These are phyloP conservation scores for Ariolimax columbianus DNA, from an alignment of 2,888 invertebrate genomes.

Conservation along the genomic window DNA sequence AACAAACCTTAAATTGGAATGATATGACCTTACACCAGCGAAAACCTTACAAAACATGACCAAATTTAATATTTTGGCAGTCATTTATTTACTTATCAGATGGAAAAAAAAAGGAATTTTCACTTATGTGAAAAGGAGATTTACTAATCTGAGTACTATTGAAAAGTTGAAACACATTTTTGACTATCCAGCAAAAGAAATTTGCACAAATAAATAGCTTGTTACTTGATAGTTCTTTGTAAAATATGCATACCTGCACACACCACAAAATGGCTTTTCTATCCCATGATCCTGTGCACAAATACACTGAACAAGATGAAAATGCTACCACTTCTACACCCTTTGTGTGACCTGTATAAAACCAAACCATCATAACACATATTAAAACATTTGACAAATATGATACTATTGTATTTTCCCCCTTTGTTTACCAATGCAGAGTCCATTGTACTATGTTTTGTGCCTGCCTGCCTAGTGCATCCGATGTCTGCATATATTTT, in stretches of 20 bases:
- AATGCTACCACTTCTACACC: slow-evolving; percentile 76
- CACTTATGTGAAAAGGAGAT: not conserved
- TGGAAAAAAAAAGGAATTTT: no score
- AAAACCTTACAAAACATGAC: no score
- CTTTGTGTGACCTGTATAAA: slow-evolving; percentile 73
- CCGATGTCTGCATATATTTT: no score
- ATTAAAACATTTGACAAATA: not conserved
- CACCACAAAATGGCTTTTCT: slow-evolving; percentile 77
- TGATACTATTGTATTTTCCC: no score
- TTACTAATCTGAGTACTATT: not conserved
- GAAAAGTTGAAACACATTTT: not conserved
- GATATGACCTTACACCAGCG: no score
- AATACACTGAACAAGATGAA: slow-evolving; percentile 66
- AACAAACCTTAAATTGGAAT: no score
- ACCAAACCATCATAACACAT: not conserved
- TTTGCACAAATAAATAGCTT: not conserved
- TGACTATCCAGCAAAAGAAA: not conserved
- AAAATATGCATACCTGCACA: slow-evolving; percentile 65
- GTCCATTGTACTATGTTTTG: no score
- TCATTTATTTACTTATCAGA: no score
- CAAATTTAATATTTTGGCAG: no score
- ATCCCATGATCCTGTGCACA: slow-evolving; percentile 78
- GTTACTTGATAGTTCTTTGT: not conserved
- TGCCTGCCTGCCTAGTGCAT: no score
- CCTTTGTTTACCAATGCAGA: no score